Conservation (phyloP, 2,113 vertebrate species). For the Rhynchomys soricoides region DNA sequence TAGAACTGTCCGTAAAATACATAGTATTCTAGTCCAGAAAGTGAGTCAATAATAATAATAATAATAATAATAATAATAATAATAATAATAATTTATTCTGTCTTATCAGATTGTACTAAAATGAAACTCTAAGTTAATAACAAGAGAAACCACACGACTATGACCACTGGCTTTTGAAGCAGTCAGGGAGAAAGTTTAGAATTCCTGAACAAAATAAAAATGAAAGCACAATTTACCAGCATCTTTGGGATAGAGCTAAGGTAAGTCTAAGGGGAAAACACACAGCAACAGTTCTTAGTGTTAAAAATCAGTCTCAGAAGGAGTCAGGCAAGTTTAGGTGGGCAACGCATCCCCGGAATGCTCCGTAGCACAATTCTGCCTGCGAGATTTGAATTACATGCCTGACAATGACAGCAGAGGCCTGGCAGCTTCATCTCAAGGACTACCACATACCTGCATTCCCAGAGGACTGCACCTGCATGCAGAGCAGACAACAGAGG, state of each 20-base stretch:
- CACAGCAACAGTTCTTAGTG: not conserved
- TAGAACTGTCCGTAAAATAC: not conserved
- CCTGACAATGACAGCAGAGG: not conserved
- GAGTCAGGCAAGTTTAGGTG: not conserved
- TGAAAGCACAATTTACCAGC: not conserved
- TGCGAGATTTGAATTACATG: not conserved
- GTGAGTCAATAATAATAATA: too few species aligned
- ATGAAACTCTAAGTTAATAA: not conserved
- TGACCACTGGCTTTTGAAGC: not conserved
- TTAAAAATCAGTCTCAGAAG: not conserved
- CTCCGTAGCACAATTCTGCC: not conserved
- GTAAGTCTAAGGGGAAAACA: not conserved
- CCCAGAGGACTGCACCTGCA: not conserved
- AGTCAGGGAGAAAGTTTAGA: not conserved
- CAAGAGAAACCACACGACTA: not conserved
- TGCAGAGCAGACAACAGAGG: constrained; percentile 89
- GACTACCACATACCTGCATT: not conserved
- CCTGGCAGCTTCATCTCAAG: not conserved
- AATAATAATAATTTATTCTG: not conserved
- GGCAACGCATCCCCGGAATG: not conserved
- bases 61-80: too few species aligned
- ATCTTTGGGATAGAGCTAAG: not conserved
- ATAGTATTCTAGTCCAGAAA: not conserved
- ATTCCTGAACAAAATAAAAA: not conserved
- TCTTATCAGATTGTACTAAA: not conserved